Evolutionary conservation across 2,113 vertebrate species (phyloP).

Genomic region (Orthonyx spaldingii): DNA sequence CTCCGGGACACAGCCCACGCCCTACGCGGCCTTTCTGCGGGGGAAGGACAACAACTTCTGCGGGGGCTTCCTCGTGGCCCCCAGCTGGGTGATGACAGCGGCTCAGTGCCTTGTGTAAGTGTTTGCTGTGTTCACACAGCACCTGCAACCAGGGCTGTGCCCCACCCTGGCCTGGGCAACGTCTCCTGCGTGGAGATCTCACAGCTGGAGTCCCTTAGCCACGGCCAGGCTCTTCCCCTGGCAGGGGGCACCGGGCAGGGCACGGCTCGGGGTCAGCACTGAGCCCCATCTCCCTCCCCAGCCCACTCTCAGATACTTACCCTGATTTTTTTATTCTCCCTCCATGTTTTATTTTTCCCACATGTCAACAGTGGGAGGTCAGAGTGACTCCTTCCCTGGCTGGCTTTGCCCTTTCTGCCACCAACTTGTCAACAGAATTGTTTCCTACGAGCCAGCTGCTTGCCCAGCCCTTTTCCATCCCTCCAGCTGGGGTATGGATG

Average conservation of each 20-base stretch:
- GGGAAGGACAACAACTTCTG: not conserved
- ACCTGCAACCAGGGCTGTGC: accelerated
- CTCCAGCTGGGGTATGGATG: not conserved
- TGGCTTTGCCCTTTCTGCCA: not conserved
- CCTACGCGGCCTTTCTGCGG: conserved; percentile 17
- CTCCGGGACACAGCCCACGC: not conserved
- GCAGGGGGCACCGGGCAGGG: not conserved
- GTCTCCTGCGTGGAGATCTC: accelerated
- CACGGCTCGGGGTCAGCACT: not conserved
- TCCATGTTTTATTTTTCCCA: not conserved
- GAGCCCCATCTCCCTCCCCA: not conserved
- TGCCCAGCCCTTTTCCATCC: not conserved
- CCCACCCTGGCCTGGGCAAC: accelerated
- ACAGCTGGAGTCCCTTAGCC: not conserved
- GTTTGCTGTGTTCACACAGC: accelerated
- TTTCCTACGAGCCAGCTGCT: not conserved
- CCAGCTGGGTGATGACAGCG: conserved; percentile 43
- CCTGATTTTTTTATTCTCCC: not conserved
- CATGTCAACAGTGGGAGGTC: not conserved
- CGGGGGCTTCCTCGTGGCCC: conserved; percentile 35
- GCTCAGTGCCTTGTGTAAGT: conserved; percentile 54
- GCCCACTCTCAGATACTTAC: not conserved
- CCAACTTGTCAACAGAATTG: not conserved
- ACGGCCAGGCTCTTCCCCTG: accelerated
- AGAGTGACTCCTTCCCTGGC: not conserved